Evolutionary conservation across 2,888 invertebrate genomes (phyloP).

Genomic region (Scaptomyza cyrtandrae): DNA sequence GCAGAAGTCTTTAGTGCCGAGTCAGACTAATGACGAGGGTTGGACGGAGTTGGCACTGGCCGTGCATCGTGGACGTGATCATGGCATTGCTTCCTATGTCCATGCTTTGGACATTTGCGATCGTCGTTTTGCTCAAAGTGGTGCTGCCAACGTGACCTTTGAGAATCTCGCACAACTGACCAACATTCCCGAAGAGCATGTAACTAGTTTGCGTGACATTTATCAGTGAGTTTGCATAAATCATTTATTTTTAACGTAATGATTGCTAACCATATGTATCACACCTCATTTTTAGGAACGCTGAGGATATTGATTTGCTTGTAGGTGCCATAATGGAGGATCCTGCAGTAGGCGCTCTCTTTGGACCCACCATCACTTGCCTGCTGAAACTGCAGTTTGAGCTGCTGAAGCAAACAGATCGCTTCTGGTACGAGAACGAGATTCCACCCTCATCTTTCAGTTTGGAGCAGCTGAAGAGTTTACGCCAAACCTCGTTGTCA

Average conservation of each 20-base stretch:
- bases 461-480: conserved; percentile 91
- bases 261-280: not conserved
- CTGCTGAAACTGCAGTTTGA: conserved; percentile 93
- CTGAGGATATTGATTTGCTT: conserved; percentile 93
- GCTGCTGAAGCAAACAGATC: conserved; percentile 92
- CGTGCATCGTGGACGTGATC: conserved; percentile 90
- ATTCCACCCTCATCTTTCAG: conserved; percentile 93
- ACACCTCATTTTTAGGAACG: conserved; percentile 84
- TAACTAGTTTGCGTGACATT: conserved; percentile 88
- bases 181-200: conserved; percentile 85
- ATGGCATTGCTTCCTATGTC: conserved; percentile 91
- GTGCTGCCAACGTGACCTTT: conserved; percentile 77
- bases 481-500: conserved; percentile 91
- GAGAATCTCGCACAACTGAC: conserved; percentile 71
- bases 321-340: conserved; percentile 93
- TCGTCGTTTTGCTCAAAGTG: conserved; percentile 65
- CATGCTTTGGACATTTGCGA: conserved; percentile 88
- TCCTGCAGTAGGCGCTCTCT: conserved; percentile 91
- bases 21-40: conserved; percentile 85
- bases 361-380: conserved; percentile 96
- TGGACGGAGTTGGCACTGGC: conserved; percentile 86
- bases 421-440: conserved; percentile 98
- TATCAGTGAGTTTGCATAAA: conserved; percentile 86
- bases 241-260: not conserved
- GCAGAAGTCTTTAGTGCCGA: conserved; percentile 82